These are phyloP conservation scores for Thereva unica DNA, from an alignment of 2,888 invertebrate genomes.

Conservation along the genomic window DNA sequence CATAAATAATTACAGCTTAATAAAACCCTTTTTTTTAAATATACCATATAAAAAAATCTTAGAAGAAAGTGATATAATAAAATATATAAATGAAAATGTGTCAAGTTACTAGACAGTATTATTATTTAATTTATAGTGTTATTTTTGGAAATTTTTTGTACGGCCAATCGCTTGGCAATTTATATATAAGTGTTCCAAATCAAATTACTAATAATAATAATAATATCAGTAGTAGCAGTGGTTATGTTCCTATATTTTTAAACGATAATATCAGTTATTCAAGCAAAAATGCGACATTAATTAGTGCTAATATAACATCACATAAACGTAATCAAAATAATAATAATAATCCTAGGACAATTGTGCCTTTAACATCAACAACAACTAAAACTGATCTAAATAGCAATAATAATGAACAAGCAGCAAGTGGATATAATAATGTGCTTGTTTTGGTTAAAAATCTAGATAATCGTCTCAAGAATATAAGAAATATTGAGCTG, in stretches of 20 bases:
- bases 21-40: too few species aligned
- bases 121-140: too few species aligned
- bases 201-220: neutral
- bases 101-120: too few species aligned
- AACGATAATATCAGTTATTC: slow-evolving; percentile 1
- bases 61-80: too few species aligned
- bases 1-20: too few species aligned
- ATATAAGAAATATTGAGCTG: slow-evolving; percentile 55
- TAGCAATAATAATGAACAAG: neutral
- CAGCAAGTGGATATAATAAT: slow-evolving; percentile 4
- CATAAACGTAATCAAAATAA: neutral
- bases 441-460: slow-evolving; percentile 47
- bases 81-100: too few species aligned
- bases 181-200: too few species aligned
- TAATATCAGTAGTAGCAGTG: neutral
- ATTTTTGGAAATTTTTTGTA: neutral
- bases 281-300: neutral
- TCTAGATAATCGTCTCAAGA: slow-evolving; percentile 51
- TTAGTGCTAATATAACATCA: neutral
- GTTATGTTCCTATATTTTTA: slow-evolving; percentile 28
- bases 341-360: neutral
- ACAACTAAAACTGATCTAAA: neutral
- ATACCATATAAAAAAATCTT: too few species aligned
- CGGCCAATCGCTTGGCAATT: neutral
- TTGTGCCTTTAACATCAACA: slow-evolving; percentile 21